Evolutionary conservation across 2,888 invertebrate genomes (phyloP), one percentile per base, ranked within the genome.

Genomic region (Chalcis sispes): DNA sequence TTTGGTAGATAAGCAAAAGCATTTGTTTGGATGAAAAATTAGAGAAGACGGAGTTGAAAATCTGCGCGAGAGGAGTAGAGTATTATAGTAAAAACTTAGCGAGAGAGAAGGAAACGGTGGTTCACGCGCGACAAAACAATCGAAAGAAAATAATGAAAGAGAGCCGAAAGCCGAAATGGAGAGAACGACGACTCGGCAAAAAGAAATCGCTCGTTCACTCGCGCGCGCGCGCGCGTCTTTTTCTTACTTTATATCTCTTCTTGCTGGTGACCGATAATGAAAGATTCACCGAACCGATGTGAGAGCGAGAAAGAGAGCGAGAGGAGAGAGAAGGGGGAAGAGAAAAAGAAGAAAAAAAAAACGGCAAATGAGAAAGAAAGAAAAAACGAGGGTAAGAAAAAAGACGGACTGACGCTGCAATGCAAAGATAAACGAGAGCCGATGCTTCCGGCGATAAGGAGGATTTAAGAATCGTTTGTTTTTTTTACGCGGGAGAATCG

Each of bases 401-500:
- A 18, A n/a, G n/a, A n/a, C n/a, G n/a, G 18, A 23, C 40, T n/a
- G 40, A 13, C n/a, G 20, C n/a, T n/a, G n/a, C 40, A 40, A 1
- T 20, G 23, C 40, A 29, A 59, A 23, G 56, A 56, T 59, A 40
- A 59, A 59, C 23, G 59, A 40, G n/a, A 40, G 59, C 25, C 29
- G 29, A 56, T 29, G 56, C 56, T 56, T 56, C 56, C 56, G 56
- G 56, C 56, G 56, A 56, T 56, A 56, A 56, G 29, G 56, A 15
- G 56, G 23, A n/a, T n/a, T n/a, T n/a, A n/a, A n/a, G n/a, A n/a
- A n/a, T n/a, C n/a, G n/a, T n/a, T n/a, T n/a, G 56, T 29, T 23
- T 13, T 13, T 56, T 56, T 27, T 15, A 27, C 27, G 29, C 29
- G 29, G 23, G 15, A 25, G 25, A 15, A 25, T 25, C 25, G 52